Base-by-base conservation (phyloP, 2,797 vertebrate genomes). In the Eulemur mongoz region DNA sequence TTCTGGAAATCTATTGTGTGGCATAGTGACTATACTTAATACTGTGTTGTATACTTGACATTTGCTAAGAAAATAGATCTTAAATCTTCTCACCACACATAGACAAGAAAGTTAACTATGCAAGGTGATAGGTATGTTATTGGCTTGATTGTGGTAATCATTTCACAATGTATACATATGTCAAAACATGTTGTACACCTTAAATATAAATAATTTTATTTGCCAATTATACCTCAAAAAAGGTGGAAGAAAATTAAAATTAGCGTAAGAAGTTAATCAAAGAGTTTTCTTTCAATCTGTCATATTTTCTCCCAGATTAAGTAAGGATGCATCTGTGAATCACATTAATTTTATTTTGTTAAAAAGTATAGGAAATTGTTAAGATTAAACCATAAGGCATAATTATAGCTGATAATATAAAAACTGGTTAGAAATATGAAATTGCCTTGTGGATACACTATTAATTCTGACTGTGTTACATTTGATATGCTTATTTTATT, bases 381-480 rank as follows among this genome's bases (percentile, higher is more conserved):
- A 48, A 76, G 23, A 72, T 4, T 69, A 83, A 85, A 45, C 65
- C 81, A 20, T 57, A 59, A 85, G 70, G 52, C 23, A 85, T 76
- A n/a, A 83, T 87, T 93, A 50, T 84, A 89, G 32, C 9, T 76
- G 35, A 89, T 13, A 75, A 43, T 48, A 43, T 70, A 89, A 79
- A 70, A 89, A 85, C 7, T 88, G 69, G 7, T 72, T 85, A 93
- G 59, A 69, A 91, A 82, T 91, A 81, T 69, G 45, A 52, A 38
- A 79, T 95, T 82, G 11, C 43, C 48, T 85, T 91, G 52, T 93
- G 20, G 78, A 57, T 89, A 25, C 18, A 4, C 25, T 54, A n/a
- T 54, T 82, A 80, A 50, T 95, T 93, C 17, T 92, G 48, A 85
- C 61, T 85, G 8, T 90, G n/a, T 94, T 95, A 32, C 15, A 35